Evolutionary conservation across 2,888 invertebrate genomes (phyloP).

Genomic region (Orthonevra nobilis): DNA sequence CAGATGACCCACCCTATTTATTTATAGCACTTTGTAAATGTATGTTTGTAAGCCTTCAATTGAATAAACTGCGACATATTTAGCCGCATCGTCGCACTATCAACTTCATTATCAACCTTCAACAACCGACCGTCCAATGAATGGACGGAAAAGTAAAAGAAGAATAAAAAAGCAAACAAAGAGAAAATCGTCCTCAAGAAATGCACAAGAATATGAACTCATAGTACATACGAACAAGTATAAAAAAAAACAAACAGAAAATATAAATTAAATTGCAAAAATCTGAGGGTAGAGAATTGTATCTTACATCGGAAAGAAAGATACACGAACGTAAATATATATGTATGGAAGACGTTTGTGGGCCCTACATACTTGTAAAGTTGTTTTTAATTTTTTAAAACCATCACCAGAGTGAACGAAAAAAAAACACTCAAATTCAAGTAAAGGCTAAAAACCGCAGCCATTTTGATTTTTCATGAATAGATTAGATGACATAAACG

Average conservation of each 20-base stretch:
- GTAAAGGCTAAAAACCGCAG: constrained; percentile 43
- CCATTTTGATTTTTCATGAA: constrained; percentile 63
- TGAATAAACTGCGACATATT: constrained; percentile 64
- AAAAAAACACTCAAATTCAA: constrained; percentile 14
- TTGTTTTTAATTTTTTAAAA: constrained; percentile 9
- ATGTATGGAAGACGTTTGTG: too few relatives aligned
- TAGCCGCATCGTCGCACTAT: constrained; percentile 50
- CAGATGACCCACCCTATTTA: too few relatives aligned
- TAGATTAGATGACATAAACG: constrained; percentile 65
- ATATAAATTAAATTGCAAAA: constrained; percentile 55
- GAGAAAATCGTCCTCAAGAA: constrained; percentile 34
- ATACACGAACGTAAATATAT: background rate
- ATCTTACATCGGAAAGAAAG: constrained; percentile 18
- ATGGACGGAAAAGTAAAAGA: constrained; percentile 29
- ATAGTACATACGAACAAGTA: too few relatives aligned
- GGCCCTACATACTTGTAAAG: constrained; percentile 12
- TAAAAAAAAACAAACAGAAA: constrained; percentile 35
- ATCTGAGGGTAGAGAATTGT: constrained; percentile 25
- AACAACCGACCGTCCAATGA: constrained; percentile 23
- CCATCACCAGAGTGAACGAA: constrained; percentile 15
- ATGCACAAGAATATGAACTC: constrained; percentile 34
- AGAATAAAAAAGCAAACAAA: constrained; percentile 20
- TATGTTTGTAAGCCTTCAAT: constrained; percentile 40
- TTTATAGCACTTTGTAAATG: too few relatives aligned
- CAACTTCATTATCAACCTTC: constrained; percentile 22